Percentiles rank a stretch among this genome's conserved stretches.
Conservation (phyloP, 2,888 invertebrate genomes). For the Netelia inedita region DNA sequence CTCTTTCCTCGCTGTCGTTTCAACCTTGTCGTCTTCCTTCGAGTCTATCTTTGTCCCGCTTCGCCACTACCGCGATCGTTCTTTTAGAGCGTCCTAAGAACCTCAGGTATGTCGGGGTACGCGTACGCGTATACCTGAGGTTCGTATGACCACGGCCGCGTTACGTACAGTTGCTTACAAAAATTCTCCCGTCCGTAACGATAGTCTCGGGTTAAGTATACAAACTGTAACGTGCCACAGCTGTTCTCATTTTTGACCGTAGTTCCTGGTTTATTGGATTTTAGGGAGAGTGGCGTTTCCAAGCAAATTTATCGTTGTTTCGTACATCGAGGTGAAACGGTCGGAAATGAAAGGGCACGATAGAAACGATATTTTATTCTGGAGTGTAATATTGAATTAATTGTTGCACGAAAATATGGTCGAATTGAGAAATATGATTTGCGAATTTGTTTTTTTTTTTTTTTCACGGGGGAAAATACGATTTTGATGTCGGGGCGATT, state of each 20-base stretch:
- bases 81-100: slow-evolving; percentile 40
- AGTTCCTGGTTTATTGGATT: slow-evolving; percentile 59
- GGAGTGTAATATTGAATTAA: not conserved
- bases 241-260: slow-evolving; percentile 43
- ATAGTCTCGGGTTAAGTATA: not conserved
- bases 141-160: slow-evolving; percentile 27
- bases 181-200: slow-evolving; percentile 18
- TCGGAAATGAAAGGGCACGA: no score
- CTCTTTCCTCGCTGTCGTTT: slow-evolving; percentile 71
- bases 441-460: not conserved
- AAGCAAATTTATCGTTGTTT: slow-evolving; percentile 31
- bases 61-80: slow-evolving; percentile 2
- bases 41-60: slow-evolving; percentile 41
- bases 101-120: slow-evolving; percentile 45
- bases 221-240: slow-evolving; percentile 42
- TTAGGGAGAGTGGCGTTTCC: slow-evolving; percentile 8
- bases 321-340: not conserved
- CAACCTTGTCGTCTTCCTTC: slow-evolving; percentile 30
- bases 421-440: not conserved
- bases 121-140: slow-evolving; percentile 32
- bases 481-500: slow-evolving; percentile 6
- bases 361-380: no score
- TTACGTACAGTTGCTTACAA: slow-evolving; percentile 59
- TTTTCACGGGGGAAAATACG: not conserved
- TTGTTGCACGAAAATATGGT: not conserved